These are phyloP conservation scores for Micropoecilia bifurca DNA, from an alignment of 2,797 vertebrate species.

Conservation along the genomic window DNA sequence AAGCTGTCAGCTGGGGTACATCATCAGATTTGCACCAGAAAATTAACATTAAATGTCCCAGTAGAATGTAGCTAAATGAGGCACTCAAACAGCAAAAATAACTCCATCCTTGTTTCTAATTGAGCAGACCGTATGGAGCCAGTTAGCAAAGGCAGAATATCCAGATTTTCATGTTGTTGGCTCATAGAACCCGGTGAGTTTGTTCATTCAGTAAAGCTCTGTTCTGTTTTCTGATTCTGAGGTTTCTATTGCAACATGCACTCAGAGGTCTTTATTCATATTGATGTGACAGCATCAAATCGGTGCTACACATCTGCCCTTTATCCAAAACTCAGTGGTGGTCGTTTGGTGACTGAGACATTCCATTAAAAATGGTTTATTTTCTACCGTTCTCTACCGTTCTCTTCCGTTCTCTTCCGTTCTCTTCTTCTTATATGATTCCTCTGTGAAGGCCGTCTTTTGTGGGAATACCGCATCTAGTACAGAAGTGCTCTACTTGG, in stretches of 20 bases:
- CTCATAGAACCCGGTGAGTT: conserved; percentile 7
- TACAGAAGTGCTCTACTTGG: too few species aligned
- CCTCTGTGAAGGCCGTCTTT: too few species aligned
- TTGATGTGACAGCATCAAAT: neutral
- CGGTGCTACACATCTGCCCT: neutral
- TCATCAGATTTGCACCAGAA: conserved; percentile 30
- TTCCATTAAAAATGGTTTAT: too few species aligned
- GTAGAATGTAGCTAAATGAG: conserved; percentile 21
- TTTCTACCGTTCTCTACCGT: too few species aligned
- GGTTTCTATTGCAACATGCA: neutral
- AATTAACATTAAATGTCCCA: conserved; percentile 41
- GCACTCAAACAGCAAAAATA: conserved; percentile 24
- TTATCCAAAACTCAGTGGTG: neutral
- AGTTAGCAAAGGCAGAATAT: conserved; percentile 5
- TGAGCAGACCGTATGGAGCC: conserved; percentile 22
- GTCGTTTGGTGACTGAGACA: neutral
- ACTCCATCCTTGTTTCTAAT: conserved; percentile 12
- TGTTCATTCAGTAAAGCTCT: neutral
- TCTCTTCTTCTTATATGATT: too few species aligned
- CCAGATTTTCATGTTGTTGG: neutral
- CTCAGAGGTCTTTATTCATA: neutral
- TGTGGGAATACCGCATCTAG: too few species aligned
- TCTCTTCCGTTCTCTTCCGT: too few species aligned
- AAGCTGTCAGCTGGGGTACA: conserved; percentile 50
- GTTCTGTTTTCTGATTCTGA: neutral